Evolutionary conservation across 2,113 vertebrate genomes (phyloP).

Genomic region (Talpa occidentalis): DNA sequence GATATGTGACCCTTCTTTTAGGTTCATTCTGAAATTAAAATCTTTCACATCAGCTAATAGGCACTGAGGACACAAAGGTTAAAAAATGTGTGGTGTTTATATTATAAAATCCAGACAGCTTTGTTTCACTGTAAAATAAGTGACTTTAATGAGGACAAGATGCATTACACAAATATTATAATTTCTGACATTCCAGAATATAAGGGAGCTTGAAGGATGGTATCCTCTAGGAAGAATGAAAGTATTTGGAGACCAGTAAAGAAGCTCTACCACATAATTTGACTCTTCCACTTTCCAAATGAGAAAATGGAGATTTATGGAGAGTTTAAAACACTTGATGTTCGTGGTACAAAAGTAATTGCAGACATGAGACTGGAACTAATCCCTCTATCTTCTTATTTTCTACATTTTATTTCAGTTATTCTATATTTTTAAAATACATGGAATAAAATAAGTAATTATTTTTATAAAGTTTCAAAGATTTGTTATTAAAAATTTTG

Average conservation of each 20-base stretch:
- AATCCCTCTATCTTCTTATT: background rate
- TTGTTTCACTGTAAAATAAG: background rate
- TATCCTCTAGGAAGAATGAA: background rate
- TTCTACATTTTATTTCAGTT: background rate
- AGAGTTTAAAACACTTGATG: background rate
- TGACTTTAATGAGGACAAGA: background rate
- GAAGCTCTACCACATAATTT: rapidly evolving
- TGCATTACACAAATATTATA: background rate
- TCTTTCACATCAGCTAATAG: background rate
- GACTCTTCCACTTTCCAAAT: background rate
- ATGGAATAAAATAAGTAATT: background rate
- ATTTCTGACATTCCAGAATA: background rate
- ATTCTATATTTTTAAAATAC: background rate
- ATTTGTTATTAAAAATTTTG: constrained; percentile 24
- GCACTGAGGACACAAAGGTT: background rate
- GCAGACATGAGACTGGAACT: background rate
- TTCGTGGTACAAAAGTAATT: background rate
- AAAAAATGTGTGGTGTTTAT: background rate
- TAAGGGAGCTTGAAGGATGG: background rate
- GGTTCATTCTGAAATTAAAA: background rate
- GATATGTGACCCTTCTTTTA: background rate
- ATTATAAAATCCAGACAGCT: background rate
- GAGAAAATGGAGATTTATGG: background rate
- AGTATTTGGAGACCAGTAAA: background rate
- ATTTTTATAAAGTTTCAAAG: background rate